Conservation (phyloP, 1,140 invertebrate genomes). For the Megalonaias nervosa region DNA sequence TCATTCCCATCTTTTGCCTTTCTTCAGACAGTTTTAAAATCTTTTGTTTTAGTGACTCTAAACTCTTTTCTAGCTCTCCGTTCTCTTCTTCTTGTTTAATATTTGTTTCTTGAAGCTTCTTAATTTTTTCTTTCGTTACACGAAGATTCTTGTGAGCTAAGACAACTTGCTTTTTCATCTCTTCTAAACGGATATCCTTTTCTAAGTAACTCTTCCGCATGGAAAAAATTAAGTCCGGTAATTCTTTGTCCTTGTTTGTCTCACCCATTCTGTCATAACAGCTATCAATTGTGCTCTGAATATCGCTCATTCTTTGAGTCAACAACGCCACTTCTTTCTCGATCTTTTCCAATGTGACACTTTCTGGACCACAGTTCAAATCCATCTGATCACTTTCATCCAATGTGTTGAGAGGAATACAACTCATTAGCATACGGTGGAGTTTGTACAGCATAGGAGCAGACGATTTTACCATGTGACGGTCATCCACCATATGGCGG, state of each 20-base stretch:
- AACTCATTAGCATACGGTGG: slow-evolving; percentile 12
- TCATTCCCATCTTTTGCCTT: slow-evolving; percentile 31
- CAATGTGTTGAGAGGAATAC: slow-evolving; percentile 17
- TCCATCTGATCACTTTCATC: slow-evolving; percentile 37
- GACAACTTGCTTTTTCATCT: slow-evolving; percentile 21
- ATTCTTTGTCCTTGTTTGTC: slow-evolving; percentile 3
- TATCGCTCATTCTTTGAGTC: slow-evolving; percentile 21
- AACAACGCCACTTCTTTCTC: slow-evolving; percentile 23
- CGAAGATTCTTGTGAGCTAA: slow-evolving; percentile 12
- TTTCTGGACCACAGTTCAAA: slow-evolving; percentile 19
- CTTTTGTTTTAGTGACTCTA: slow-evolving; percentile 25
- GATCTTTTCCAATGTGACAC: slow-evolving; percentile 28
- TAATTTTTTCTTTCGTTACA: slow-evolving; percentile 19
- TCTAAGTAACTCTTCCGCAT: slow-evolving; percentile 16
- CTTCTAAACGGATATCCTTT: slow-evolving; percentile 26
- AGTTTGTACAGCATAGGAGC: slow-evolving; percentile 20
- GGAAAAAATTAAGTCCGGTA: slow-evolving; percentile 23
- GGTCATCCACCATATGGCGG: slow-evolving; percentile 32
- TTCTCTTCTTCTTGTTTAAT: slow-evolving; percentile 22
- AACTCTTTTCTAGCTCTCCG: slow-evolving; percentile 22
- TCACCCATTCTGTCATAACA: slow-evolving; percentile 37
- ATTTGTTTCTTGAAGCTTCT: slow-evolving; percentile 16
- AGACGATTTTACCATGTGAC: slow-evolving; percentile 19
- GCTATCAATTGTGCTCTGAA: slow-evolving; percentile 20
- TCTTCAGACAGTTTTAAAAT: slow-evolving; percentile 33